Evolutionary conservation across 2,888 invertebrate genomes (phyloP), one percentile per base, ranked within the genome.

Genomic region (Eutolmus rufibarbis): DNA sequence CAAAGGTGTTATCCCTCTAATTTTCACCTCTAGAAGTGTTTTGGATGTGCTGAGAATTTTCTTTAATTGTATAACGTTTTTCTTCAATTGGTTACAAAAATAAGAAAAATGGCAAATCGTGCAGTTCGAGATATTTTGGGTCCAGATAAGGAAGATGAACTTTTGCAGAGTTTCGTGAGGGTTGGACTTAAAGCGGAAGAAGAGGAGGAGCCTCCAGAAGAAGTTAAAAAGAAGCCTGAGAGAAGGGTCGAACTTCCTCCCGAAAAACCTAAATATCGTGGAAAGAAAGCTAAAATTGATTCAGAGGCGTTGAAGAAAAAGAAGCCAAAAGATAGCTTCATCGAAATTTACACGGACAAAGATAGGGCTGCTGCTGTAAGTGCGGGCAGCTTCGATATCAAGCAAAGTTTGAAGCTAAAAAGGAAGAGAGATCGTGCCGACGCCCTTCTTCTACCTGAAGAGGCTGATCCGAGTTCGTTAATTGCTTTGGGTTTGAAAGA

Each of bases 291-390:
- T 31, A 91, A 91, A 88, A 90, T 89, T 51, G 91, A 91, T 82
- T 90, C 91, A 9, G 91, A 91, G 86, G 89, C 90, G 66, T 84
- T 90, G 46, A 91, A 91, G 88, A 92, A 91, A 86, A 91, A 91
- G 89, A 92, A 91, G 87, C 90, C 91, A 2, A 91, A 91, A 86
- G 92, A 92, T 86, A 91, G 91, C 77, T 92, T 92, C 76, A 97
- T 97, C 89, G 97, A 97, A 91, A 92, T 96, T 31, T 98, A 97
- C 90, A 97, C 97, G 28, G 98, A 98, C 91, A 98, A 98, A 91
- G 97, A 97, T 91, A 94, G 98, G 7, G 98, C 97, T 0, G 97
- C 98, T 0, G 97, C 97, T 0, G 97, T 97, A 19, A 96, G 97
- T 90, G 94, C 92, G 2, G 93, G 93, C 0, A 96, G 95, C n/a